Evolutionary conservation across 2,113 vertebrate genomes (phyloP).

Genomic region (Phodopus roborovskii): DNA sequence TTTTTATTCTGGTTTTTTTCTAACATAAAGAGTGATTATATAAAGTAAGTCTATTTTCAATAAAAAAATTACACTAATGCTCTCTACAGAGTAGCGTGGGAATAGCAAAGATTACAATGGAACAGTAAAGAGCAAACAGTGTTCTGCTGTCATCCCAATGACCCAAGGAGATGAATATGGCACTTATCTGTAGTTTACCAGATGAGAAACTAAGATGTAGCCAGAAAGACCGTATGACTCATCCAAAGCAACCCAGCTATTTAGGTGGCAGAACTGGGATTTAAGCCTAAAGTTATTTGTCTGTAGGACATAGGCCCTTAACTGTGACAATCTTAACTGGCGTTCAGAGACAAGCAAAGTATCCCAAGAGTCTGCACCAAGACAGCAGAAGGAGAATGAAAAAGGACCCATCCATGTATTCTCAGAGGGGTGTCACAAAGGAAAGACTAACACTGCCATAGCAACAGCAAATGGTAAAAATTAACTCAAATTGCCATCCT

Average conservation of each 20-base stretch:
- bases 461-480: background rate
- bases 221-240: background rate
- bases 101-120: background rate
- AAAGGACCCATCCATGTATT: background rate
- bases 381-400: background rate
- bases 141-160: background rate
- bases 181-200: background rate
- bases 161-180: background rate
- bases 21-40: background rate
- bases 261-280: background rate
- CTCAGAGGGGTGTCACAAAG: background rate
- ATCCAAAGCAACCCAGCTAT: background rate
- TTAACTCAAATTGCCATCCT: background rate
- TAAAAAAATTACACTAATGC: constrained; percentile 34
- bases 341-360: background rate
- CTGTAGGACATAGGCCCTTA: background rate
- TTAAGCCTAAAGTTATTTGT: background rate
- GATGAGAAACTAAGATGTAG: background rate
- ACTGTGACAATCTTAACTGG: background rate
- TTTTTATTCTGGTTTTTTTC: background rate
- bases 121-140: background rate
- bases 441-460: background rate
- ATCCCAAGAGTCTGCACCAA: constrained; percentile 19
- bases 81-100: background rate
- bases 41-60: constrained; percentile 31